phyloP scores from a whole-genome alignment of 2,113 vertebrate genomes.

The Pachyramphus minor region DNA sequence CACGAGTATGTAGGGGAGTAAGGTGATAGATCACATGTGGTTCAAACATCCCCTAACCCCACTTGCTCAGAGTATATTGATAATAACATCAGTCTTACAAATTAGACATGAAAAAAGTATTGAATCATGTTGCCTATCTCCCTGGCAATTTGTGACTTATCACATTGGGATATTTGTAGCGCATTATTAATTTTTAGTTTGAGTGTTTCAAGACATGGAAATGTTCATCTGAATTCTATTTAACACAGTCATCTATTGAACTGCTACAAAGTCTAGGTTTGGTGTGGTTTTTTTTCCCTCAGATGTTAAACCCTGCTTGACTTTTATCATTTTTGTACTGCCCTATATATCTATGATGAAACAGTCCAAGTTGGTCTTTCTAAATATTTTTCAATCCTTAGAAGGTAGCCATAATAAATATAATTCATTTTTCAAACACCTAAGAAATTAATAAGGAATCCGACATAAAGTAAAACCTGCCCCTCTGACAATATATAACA shows the following conservation, averaged over 20 bases:
- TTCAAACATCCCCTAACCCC: background rate
- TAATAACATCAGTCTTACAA: background rate
- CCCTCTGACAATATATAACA: background rate
- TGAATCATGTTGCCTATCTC: background rate
- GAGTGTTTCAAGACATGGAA: background rate
- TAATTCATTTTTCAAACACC: background rate
- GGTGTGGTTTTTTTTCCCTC: background rate
- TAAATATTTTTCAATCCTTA: background rate
- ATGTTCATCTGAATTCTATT: background rate
- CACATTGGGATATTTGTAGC: background rate
- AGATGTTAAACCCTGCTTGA: background rate
- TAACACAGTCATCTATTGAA: background rate
- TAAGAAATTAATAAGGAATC: background rate
- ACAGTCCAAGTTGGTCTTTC: background rate
- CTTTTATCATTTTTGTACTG: background rate
- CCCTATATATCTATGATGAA: background rate
- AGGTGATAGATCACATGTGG: background rate
- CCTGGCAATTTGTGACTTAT: background rate
- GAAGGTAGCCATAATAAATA: background rate
- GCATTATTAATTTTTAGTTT: background rate
- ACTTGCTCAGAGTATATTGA: background rate
- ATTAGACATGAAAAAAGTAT: background rate
- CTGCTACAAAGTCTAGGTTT: background rate
- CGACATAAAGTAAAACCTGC: background rate
- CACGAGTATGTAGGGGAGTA: background rate